Conservation (phyloP, 2,797 vertebrate genomes). For the Erithacus rubecula region DNA sequence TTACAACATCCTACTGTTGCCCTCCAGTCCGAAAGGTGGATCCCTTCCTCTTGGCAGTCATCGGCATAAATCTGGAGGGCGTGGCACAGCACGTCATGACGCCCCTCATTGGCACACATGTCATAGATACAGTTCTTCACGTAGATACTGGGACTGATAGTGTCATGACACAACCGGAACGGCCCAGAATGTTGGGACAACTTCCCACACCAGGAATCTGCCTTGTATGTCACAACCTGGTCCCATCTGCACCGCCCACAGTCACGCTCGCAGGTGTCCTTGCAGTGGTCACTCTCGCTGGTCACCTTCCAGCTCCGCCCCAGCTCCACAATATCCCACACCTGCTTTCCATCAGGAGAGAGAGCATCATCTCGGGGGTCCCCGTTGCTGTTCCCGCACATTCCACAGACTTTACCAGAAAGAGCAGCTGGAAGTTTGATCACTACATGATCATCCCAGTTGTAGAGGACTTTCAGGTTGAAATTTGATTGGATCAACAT, state of each 20-base stretch:
- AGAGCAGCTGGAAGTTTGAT: slow-evolving; percentile 77
- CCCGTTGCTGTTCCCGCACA: slow-evolving; percentile 85
- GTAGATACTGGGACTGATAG: slow-evolving; percentile 73
- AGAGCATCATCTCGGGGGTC: slow-evolving; percentile 72
- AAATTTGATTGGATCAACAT: slow-evolving; percentile 76
- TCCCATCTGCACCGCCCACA: slow-evolving; percentile 70
- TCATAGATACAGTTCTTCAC: slow-evolving; percentile 80
- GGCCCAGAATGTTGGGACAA: slow-evolving; percentile 54
- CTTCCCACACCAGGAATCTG: slow-evolving; percentile 73
- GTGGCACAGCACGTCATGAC: slow-evolving; percentile 74
- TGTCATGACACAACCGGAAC: slow-evolving; percentile 74
- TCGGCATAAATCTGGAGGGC: slow-evolving; percentile 75
- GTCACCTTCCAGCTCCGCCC: slow-evolving; percentile 79
- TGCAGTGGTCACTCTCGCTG: slow-evolving; percentile 68
- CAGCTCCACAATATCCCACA: slow-evolving; percentile 60
- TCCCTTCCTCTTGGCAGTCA: slow-evolving; percentile 74
- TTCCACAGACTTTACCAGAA: slow-evolving; percentile 75
- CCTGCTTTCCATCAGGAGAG: background rate
- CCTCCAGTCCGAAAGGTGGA: slow-evolving; percentile 78
- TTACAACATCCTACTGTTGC: slow-evolving; percentile 77
- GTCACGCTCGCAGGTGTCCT: slow-evolving; percentile 62
- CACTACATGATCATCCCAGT: slow-evolving; percentile 77
- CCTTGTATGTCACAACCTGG: slow-evolving; percentile 39
- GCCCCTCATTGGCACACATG: slow-evolving; percentile 75
- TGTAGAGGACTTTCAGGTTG: slow-evolving; percentile 76